These are phyloP conservation scores for Papilio polytes DNA, from an alignment of 1,140 invertebrate species.

Conservation along the genomic window DNA sequence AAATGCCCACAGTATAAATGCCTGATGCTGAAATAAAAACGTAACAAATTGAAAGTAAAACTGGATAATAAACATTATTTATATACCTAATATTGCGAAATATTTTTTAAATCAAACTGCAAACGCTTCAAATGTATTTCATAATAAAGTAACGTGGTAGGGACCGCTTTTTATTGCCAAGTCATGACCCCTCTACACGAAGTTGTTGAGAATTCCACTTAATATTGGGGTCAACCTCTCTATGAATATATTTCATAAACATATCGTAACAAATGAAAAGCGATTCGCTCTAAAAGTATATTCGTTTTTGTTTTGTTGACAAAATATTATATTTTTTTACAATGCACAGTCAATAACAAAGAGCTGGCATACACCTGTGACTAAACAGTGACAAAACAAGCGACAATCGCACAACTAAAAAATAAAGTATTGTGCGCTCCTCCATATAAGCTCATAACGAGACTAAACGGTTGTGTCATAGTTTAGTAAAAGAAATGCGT, in stretches of 20 bases:
- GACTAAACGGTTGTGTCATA: no score
- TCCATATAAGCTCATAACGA: no score
- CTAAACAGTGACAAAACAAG: no score
- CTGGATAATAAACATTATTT: not conserved
- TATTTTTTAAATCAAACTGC: conserved; percentile 2
- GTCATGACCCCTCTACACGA: conserved; percentile 31
- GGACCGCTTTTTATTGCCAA: conserved; percentile 33
- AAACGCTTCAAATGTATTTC: conserved; percentile 12
- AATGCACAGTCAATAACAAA: no score
- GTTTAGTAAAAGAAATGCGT: no score
- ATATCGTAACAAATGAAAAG: conserved; percentile 32
- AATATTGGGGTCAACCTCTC: conserved; percentile 37
- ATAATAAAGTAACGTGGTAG: conserved; percentile 25
- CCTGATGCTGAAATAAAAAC: not conserved
- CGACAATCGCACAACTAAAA: no score
- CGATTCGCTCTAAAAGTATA: not conserved
- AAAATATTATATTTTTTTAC: not conserved
- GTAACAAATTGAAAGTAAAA: not conserved
- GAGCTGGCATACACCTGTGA: no score
- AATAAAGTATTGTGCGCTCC: no score
- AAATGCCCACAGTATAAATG: not conserved
- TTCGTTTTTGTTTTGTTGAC: conserved; percentile 19
- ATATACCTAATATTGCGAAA: not conserved
- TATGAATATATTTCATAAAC: conserved; percentile 39
- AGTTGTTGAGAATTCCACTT: conserved; percentile 36